Percentiles rank a stretch among this genome's conserved stretches.
Evolutionary conservation across 1,140 invertebrate species (phyloP).

Genomic region (Olivierus martensii): DNA sequence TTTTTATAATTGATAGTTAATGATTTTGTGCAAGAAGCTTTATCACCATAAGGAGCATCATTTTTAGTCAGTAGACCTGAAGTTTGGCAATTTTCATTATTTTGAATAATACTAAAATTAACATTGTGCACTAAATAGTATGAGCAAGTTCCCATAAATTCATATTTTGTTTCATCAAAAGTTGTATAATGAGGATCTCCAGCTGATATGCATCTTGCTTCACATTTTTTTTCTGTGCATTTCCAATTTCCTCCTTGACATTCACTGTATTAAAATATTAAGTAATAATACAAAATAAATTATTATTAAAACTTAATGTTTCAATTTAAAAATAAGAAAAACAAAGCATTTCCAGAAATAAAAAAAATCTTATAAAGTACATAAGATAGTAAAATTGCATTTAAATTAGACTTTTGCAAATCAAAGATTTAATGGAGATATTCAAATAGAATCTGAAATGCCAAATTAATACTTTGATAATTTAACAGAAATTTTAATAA

Average conservation of each 20-base stretch:
- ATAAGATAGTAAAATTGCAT: no score
- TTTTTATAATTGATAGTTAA: constrained; percentile 43
- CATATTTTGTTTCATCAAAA: constrained; percentile 67
- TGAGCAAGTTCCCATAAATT: constrained; percentile 79
- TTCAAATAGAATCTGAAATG: no score
- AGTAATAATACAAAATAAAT: no score
- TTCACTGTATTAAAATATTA: constrained; percentile 33
- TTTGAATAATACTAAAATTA: constrained; percentile 56
- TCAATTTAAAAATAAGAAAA: no score
- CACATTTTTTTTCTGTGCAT: constrained; percentile 57
- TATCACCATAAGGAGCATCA: neutral
- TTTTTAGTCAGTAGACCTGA: no score
- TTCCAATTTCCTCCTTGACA: constrained; percentile 59
- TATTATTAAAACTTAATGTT: no score
- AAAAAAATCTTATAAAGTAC: no score
- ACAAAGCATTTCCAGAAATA: no score
- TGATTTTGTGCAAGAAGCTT: constrained; percentile 58
- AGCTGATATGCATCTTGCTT: constrained; percentile 56
- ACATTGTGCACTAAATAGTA: constrained; percentile 46
- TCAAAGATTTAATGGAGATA: no score
- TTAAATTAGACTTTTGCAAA: no score
- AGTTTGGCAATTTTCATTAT: constrained; percentile 43
- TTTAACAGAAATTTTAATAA: no score
- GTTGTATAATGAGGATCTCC: constrained; percentile 84
- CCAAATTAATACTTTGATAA: no score